Evolutionary conservation across 2,888 invertebrate genomes (phyloP).

Genomic region (Drosophila flavopinicola): DNA sequence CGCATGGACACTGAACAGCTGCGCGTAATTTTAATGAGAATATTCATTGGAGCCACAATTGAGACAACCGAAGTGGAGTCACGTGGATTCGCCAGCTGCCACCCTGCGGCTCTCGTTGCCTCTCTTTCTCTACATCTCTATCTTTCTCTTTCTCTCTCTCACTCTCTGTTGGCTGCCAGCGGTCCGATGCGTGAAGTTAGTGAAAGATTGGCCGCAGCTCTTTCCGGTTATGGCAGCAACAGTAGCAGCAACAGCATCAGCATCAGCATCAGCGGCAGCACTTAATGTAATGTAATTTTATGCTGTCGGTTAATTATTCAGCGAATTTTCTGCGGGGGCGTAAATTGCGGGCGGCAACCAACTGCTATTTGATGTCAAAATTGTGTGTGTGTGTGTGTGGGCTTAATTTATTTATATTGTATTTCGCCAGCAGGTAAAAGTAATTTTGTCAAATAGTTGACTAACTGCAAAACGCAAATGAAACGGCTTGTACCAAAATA

Average conservation of each 20-base stretch:
- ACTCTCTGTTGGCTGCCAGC: slow-evolving; percentile 15
- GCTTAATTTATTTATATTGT: slow-evolving; percentile 28
- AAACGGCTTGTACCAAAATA: no score
- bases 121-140: background rate
- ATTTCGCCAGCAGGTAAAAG: slow-evolving; percentile 12
- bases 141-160: background rate
- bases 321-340: slow-evolving; percentile 36
- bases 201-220: slow-evolving; percentile 63
- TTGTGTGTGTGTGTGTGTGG: slow-evolving; percentile 9
- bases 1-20: slow-evolving; percentile 58
- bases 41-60: slow-evolving; percentile 72
- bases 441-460: slow-evolving; percentile 36
- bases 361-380: slow-evolving; percentile 39
- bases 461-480: slow-evolving; percentile 19
- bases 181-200: slow-evolving; percentile 44
- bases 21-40: slow-evolving; percentile 72
- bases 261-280: slow-evolving; percentile 47
- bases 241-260: slow-evolving; percentile 23
- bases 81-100: slow-evolving; percentile 24
- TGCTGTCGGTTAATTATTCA: slow-evolving; percentile 72
- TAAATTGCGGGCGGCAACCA: slow-evolving; percentile 5
- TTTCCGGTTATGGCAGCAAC: slow-evolving; percentile 49
- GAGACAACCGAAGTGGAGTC: slow-evolving; percentile 57
- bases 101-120: background rate
- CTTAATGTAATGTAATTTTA: slow-evolving; percentile 74